Percentiles rank a stretch among this genome's conserved stretches.
Conservation (phyloP, 1,140 invertebrate species). For the Teleopsis dalmanni region DNA sequence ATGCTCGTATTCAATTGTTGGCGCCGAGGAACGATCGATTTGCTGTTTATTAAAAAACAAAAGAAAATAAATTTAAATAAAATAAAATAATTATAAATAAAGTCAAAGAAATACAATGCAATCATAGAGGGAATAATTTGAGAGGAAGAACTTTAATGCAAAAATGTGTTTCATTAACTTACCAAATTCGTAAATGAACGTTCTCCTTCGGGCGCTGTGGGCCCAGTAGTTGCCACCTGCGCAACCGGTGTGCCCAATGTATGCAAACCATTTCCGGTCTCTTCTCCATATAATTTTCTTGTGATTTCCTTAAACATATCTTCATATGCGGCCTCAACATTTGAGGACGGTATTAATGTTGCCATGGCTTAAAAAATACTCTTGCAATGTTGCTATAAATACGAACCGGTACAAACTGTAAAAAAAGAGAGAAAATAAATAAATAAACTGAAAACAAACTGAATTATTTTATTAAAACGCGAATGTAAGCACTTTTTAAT, state of each 20-base stretch:
- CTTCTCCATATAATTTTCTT: conserved; percentile 80
- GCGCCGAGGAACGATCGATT: conserved; percentile 39
- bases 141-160: not conserved
- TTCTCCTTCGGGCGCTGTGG: conserved; percentile 43
- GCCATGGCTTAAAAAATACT: conserved; percentile 22
- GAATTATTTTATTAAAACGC: conserved; percentile 1
- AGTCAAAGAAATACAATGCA: not conserved
- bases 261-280: conserved; percentile 53
- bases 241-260: conserved; percentile 43
- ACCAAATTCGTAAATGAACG: conserved; percentile 44
- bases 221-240: conserved; percentile 42
- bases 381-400: conserved; percentile 12
- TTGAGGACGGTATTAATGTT: conserved; percentile 43
- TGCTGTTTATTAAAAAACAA: conserved; percentile 16
- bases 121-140: not conserved
- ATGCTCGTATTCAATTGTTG: conserved; percentile 40
- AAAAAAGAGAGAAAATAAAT: conserved; percentile 3
- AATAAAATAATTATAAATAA: not conserved
- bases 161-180: conserved; percentile 12
- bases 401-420: conserved; percentile 9
- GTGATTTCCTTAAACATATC: conserved; percentile 71
- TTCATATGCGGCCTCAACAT: conserved; percentile 45
- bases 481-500: not conserved
- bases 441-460: not conserved
- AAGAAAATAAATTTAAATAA: not conserved